Conservation (phyloP, 1,140 invertebrate genomes). For the Cheumatopsyche charites region DNA sequence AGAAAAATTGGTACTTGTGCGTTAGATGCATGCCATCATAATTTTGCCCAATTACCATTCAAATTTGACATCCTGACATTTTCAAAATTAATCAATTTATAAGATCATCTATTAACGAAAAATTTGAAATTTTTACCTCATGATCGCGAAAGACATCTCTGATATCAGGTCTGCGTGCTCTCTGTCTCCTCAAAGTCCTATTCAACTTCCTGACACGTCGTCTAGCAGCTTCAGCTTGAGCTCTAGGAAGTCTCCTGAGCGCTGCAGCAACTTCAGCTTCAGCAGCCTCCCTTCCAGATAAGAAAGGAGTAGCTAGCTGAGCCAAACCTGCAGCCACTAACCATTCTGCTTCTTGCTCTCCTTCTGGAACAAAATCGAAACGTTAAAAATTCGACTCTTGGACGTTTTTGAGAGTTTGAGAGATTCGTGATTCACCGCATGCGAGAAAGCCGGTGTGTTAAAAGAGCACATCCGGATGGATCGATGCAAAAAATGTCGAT, state of each 20-base stretch:
- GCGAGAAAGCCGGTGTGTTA: background rate
- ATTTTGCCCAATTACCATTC: no score
- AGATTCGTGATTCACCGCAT: slow-evolving; percentile 30
- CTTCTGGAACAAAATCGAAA: slow-evolving; percentile 53
- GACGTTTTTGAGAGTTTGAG: slow-evolving; percentile 37
- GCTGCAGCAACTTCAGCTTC: slow-evolving; percentile 60
- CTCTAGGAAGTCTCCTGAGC: slow-evolving; percentile 59
- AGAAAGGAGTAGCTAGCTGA: slow-evolving; percentile 58
- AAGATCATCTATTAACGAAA: no score
- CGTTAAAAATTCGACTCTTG: no score
- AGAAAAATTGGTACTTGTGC: no score
- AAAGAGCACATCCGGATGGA: slow-evolving; percentile 8
- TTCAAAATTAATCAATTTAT: no score
- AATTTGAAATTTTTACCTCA: slow-evolving; percentile 61
- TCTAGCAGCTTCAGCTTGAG: slow-evolving; percentile 78
- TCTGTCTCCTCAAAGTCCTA: slow-evolving; percentile 73
- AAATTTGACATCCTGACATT: no score
- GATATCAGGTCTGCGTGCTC: slow-evolving; percentile 73
- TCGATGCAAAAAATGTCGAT: slow-evolving; percentile 15
- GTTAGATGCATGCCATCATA: no score
- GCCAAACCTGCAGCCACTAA: slow-evolving; percentile 58
- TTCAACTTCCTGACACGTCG: slow-evolving; percentile 78
- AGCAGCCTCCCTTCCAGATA: slow-evolving; percentile 57
- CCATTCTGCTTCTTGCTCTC: slow-evolving; percentile 61
- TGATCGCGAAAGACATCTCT: slow-evolving; percentile 79